These are phyloP conservation scores for Boloria euphrosyne DNA, from an alignment of 2,888 invertebrate genomes.

Conservation along the genomic window DNA sequence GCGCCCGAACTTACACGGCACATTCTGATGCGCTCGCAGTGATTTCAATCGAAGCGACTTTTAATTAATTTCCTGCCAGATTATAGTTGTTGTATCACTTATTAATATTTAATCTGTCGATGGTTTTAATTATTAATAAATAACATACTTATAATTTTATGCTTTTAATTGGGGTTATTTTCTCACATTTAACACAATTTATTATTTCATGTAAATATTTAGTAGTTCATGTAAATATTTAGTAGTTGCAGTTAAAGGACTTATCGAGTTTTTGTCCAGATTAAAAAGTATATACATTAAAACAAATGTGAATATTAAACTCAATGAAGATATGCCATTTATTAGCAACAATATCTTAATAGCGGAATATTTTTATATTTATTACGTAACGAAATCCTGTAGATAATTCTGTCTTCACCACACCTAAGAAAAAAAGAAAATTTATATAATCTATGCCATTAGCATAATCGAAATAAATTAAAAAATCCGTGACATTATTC, in stretches of 20 bases:
- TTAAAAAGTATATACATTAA: neutral
- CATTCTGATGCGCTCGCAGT: constrained; percentile 72
- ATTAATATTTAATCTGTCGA: constrained; percentile 49
- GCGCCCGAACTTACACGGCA: constrained; percentile 53
- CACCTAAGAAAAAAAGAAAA: constrained; percentile 39
- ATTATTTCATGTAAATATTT: neutral
- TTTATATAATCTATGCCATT: constrained; percentile 42
- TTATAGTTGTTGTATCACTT: constrained; percentile 62
- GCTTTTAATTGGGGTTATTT: constrained; percentile 39
- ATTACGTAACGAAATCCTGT: neutral
- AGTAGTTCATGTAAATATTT: neutral
- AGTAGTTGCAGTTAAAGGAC: neutral
- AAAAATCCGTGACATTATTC: constrained; percentile 43
- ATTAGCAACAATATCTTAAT: neutral
- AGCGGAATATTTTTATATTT: neutral
- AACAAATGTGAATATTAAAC: neutral
- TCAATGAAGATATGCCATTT: neutral
- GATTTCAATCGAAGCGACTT: constrained; percentile 70
- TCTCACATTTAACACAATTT: constrained; percentile 17
- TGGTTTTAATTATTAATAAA: constrained; percentile 45
- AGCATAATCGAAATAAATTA: constrained; percentile 42
- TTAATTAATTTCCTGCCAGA: constrained; percentile 78
- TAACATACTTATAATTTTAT: constrained; percentile 40
- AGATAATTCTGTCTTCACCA: constrained; percentile 25
- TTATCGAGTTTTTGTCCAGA: neutral